These are phyloP conservation scores for Sceloporus undulatus DNA, from an alignment of 2,113 vertebrate species.

Conservation along the genomic window DNA sequence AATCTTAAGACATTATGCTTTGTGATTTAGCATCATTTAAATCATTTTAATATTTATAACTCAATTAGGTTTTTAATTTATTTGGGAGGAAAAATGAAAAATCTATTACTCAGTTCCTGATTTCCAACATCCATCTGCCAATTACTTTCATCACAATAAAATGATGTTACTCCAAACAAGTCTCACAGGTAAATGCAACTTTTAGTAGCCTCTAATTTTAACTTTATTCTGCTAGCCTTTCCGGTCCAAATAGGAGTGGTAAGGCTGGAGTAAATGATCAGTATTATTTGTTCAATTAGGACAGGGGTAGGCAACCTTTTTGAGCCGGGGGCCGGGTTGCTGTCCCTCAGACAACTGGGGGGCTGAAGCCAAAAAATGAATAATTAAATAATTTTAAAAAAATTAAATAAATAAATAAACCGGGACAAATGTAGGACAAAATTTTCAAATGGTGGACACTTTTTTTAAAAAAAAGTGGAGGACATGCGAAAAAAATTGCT, in stretches of 20 bases:
- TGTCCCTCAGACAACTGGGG: no score
- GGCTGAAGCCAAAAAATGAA: no score
- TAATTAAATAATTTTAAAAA: no score
- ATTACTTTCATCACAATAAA: background rate
- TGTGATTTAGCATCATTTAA: background rate
- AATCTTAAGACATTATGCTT: background rate
- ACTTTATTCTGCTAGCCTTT: background rate
- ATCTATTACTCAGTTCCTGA: background rate
- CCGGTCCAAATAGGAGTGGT: background rate
- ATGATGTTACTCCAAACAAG: background rate
- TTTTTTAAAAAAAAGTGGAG: no score
- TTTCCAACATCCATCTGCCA: background rate
- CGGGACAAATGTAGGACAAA: no score
- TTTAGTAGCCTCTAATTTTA: background rate
- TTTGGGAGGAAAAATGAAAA: background rate
- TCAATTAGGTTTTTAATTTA: background rate
- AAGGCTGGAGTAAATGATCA: background rate
- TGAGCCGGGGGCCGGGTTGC: no score
- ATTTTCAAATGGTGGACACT: no score
- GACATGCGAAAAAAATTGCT: no score
- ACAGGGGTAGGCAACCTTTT: no score
- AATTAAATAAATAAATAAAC: no score
- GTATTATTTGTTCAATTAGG: background rate
- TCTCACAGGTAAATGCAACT: background rate
- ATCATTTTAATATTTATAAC: background rate